phyloP scores from a whole-genome alignment of 1,140 invertebrate species.

The Anoplolepis gracilipes region DNA sequence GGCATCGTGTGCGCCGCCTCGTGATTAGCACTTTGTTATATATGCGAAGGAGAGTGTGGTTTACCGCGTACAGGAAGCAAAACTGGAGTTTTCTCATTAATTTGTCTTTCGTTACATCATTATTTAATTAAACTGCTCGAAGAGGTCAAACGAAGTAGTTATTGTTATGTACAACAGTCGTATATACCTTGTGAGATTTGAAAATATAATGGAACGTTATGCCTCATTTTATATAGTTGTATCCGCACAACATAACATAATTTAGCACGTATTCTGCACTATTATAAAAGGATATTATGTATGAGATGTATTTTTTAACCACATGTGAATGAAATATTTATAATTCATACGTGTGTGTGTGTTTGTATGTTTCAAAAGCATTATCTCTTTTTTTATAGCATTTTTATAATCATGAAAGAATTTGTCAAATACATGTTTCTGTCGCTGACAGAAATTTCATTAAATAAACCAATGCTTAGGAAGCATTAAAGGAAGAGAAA shows the following conservation, averaged over 20 bases:
- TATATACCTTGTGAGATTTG: neutral
- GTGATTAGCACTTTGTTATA: slow-evolving; percentile 27
- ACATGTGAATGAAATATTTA: neutral
- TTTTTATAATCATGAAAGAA: slow-evolving; percentile 23
- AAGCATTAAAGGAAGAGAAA: neutral
- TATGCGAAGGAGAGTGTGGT: neutral
- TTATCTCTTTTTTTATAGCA: neutral
- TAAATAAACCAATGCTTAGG: slow-evolving; percentile 24
- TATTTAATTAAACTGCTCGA: neutral
- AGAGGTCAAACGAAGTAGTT: neutral
- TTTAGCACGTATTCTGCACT: neutral
- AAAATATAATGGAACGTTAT: neutral
- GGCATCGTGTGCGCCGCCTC: slow-evolving; percentile 4
- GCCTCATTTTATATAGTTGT: neutral
- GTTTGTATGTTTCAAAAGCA: neutral
- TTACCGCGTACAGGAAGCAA: neutral
- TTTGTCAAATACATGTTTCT: neutral
- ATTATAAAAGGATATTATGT: neutral
- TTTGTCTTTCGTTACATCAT: neutral
- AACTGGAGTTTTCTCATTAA: neutral
- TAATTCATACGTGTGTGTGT: too few relatives aligned
- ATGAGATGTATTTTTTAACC: too few relatives aligned
- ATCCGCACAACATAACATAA: neutral
- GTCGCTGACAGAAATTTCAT: neutral
- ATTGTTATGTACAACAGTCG: neutral